phyloP scores from a whole-genome alignment of 2,113 vertebrate species.

The Melanotaenia duboulayi region DNA sequence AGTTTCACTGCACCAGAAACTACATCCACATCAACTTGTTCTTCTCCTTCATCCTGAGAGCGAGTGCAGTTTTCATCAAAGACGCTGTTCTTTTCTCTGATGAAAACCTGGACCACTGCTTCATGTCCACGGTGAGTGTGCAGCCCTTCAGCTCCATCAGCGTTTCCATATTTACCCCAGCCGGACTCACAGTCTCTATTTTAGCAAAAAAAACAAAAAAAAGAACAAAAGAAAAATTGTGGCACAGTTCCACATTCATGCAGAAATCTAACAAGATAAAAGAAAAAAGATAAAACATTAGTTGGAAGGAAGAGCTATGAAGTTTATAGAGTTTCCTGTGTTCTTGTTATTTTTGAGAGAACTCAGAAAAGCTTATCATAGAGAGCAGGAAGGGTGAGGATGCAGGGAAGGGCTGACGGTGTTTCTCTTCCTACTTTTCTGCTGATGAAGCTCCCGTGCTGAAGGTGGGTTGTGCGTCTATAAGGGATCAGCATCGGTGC shows the following conservation, averaged over 20 bases:
- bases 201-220: neutral
- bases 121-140: conserved; percentile 85
- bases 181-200: neutral
- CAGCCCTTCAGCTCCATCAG: neutral
- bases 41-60: conserved; percentile 88
- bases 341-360: conserved; percentile 1
- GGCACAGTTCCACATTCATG: neutral
- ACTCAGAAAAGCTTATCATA: neutral
- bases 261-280: neutral
- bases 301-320: neutral
- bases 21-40: conserved; percentile 92
- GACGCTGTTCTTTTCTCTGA: conserved; percentile 85
- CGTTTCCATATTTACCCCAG: neutral
- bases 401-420: neutral
- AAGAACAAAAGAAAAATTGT: too few relatives aligned
- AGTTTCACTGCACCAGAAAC: conserved; percentile 91
- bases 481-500: conserved; percentile 4
- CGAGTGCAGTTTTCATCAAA: conserved; percentile 86
- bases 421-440: conserved; percentile 15
- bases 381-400: neutral
- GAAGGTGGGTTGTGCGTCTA: conserved; percentile 5
- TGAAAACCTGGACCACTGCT: conserved; percentile 84
- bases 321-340: neutral
- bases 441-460: conserved; percentile 18
- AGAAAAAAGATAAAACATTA: neutral